phyloP scores from a whole-genome alignment of 2,797 vertebrate species.

The Sitta carolinensis region DNA sequence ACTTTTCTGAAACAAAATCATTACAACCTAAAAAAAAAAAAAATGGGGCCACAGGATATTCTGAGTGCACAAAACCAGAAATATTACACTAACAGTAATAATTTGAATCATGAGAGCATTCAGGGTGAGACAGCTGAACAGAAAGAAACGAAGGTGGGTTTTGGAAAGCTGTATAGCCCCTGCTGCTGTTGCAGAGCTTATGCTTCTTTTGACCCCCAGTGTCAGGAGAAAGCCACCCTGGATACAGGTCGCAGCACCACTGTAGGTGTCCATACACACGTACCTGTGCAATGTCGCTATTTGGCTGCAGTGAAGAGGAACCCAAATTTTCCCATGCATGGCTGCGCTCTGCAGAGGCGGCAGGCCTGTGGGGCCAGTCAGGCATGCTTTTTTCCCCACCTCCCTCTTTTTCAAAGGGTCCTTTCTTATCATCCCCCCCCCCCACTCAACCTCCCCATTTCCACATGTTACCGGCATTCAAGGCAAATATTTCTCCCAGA shows the following conservation, averaged over 20 bases:
- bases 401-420: constrained; percentile 50
- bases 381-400: neutral
- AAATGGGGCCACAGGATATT: neutral
- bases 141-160: neutral
- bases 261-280: neutral
- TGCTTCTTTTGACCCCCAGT: neutral
- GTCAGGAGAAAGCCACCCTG: neutral
- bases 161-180: fast-evolving
- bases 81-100: neutral
- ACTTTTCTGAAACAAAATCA: constrained; percentile 10
- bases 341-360: neutral
- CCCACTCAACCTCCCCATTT: constrained; percentile 26
- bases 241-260: neutral
- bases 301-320: neutral
- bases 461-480: constrained; percentile 54
- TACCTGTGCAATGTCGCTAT: neutral
- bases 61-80: neutral
- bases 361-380: neutral
- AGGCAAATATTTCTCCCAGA: constrained; percentile 68
- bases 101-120: neutral
- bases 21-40: neutral
- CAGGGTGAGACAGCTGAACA: neutral
- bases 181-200: neutral
- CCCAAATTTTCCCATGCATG: neutral
- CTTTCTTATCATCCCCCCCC: constrained; percentile 36